Evolutionary conservation across 2,113 vertebrate genomes (phyloP).

Genomic region (Sapajus apella): DNA sequence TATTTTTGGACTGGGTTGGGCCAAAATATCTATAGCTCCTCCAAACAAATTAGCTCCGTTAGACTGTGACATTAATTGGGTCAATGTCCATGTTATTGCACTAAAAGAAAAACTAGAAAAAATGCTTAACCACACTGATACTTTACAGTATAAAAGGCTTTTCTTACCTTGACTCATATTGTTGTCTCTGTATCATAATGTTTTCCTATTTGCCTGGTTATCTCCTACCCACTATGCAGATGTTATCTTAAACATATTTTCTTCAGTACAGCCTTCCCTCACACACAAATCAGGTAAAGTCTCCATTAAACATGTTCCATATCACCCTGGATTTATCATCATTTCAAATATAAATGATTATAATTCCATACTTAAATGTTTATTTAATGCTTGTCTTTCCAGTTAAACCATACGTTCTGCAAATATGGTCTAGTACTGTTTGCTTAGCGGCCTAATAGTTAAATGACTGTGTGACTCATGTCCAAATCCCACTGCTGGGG

Average conservation of each 20-base stretch:
- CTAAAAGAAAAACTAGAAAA: slow-evolving; percentile 15
- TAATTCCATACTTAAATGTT: neutral
- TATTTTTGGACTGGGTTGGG: neutral
- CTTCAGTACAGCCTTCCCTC: neutral
- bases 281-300: neutral
- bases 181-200: neutral
- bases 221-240: neutral
- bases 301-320: neutral
- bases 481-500: neutral
- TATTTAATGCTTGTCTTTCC: neutral
- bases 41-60: neutral
- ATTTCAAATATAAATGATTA: neutral
- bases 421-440: neutral
- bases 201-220: neutral
- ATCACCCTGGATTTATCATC: neutral
- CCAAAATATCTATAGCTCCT: neutral
- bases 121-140: neutral
- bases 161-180: neutral
- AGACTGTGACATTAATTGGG: neutral
- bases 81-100: neutral
- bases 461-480: neutral
- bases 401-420: neutral
- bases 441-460: neutral
- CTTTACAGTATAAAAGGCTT: neutral
- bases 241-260: neutral